Percentiles rank a stretch among this genome's conserved stretches.
Evolutionary conservation across 2,888 invertebrate genomes (phyloP).

Genomic region (Acanthosepion lycidas): DNA sequence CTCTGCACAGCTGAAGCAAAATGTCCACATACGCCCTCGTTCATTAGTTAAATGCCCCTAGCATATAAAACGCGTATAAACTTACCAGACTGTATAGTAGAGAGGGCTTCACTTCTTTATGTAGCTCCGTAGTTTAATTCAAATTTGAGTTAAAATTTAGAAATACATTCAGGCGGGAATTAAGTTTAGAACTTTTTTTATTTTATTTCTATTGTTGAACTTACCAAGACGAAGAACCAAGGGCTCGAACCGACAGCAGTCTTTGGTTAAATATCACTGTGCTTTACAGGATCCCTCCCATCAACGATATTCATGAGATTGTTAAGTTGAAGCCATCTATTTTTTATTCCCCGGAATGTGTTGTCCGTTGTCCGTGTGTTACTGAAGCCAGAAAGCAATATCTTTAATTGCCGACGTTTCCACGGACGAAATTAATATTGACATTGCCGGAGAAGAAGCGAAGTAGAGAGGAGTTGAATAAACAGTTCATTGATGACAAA

Average conservation of each 20-base stretch:
- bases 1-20: too few species aligned
- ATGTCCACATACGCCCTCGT: too few species aligned
- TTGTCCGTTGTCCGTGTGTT: background rate
- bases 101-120: too few species aligned
- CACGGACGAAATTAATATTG: background rate
- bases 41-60: too few species aligned
- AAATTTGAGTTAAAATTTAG: too few species aligned
- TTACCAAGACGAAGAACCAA: background rate
- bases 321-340: background rate
- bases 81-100: too few species aligned
- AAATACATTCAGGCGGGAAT: background rate
- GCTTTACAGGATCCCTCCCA: background rate
- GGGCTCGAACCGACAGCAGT: background rate
- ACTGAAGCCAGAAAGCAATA: background rate
- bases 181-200: background rate
- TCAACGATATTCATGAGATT: background rate
- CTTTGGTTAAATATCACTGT: background rate
- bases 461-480: background rate
- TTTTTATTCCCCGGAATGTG: background rate
- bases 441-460: background rate
- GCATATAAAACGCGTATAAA: too few species aligned
- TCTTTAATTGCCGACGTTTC: background rate
- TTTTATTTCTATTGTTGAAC: too few species aligned
- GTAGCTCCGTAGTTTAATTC: too few species aligned
- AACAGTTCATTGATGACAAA: slow-evolving; percentile 1